Percentiles rank a stretch among this genome's conserved stretches.
These are phyloP conservation scores for Scylla paramamosain DNA, from an alignment of 1,140 invertebrate genomes.

Conservation along the genomic window DNA sequence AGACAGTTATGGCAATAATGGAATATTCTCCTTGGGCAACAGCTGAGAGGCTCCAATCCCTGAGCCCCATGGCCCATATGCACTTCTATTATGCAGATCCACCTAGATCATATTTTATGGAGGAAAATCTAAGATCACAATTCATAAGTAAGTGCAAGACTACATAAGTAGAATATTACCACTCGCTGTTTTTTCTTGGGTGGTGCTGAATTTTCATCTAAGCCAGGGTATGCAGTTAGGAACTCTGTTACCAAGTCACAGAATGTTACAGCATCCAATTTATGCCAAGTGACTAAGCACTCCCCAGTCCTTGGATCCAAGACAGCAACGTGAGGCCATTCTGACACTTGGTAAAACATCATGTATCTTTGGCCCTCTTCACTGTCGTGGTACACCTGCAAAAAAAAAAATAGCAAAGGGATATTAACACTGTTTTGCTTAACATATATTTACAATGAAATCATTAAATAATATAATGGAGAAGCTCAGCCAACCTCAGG, in stretches of 20 bases:
- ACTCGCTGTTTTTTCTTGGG: constrained; percentile 65
- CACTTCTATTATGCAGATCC: no score
- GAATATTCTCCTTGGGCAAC: no score
- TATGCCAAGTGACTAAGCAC: constrained; percentile 83
- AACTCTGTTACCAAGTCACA: constrained; percentile 81
- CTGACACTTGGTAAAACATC: constrained; percentile 86
- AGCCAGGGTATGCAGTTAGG: constrained; percentile 69
- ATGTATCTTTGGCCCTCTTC: constrained; percentile 86
- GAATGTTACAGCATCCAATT: constrained; percentile 82
- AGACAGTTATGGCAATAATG: no score
- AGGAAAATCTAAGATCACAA: background rate
- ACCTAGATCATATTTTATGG: no score
- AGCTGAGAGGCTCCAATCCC: no score
- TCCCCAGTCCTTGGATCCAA: constrained; percentile 89
- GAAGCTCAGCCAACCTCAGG: no score
- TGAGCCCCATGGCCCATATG: no score
- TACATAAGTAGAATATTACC: constrained; percentile 22
- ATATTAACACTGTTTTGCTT: background rate
- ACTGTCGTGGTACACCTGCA: constrained; percentile 86
- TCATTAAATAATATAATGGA: no score
- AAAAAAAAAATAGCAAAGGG: constrained; percentile 59
- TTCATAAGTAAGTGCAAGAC: no score
- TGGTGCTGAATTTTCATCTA: constrained; percentile 70
- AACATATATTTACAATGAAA: background rate
- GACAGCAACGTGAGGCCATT: constrained; percentile 88